Evolutionary conservation across 1,140 invertebrate genomes (phyloP).

Genomic region (Plectrocnemia conspersa): DNA sequence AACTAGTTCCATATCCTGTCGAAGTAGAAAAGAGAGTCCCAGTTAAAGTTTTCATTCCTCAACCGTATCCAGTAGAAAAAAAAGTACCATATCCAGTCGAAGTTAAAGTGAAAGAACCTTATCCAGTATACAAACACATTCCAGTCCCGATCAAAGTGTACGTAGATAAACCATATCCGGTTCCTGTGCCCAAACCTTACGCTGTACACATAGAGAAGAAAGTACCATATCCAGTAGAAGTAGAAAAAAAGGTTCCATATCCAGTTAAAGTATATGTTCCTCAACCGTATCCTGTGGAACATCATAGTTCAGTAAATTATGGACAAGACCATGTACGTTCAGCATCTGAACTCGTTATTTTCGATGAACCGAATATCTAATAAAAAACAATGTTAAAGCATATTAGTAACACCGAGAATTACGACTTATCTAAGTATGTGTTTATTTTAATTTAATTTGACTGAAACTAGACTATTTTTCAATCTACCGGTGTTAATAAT

Average conservation of each 20-base stretch:
- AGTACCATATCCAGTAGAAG: constrained; percentile 52
- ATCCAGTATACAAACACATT: constrained; percentile 53
- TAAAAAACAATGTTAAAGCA: no score
- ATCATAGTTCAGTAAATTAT: no score
- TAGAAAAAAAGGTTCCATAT: constrained; percentile 50
- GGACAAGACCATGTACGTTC: no score
- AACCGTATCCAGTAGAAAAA: constrained; percentile 55
- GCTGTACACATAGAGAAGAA: constrained; percentile 53
- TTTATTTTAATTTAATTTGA: no score
- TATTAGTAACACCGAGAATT: no score
- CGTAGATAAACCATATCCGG: constrained; percentile 48
- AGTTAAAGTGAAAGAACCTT: constrained; percentile 52
- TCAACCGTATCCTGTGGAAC: constrained; percentile 39
- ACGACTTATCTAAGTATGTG: no score
- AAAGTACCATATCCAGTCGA: constrained; percentile 55
- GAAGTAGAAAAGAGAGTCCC: constrained; percentile 51
- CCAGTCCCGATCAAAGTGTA: constrained; percentile 49
- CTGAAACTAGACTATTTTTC: no score
- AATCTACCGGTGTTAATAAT: no score
- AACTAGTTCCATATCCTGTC: constrained; percentile 47
- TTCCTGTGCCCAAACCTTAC: constrained; percentile 49
- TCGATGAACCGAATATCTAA: no score
- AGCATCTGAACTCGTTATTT: no score
- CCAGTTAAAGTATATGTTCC: constrained; percentile 48
- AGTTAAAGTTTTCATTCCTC: constrained; percentile 47